Evolutionary conservation across 2,113 vertebrate genomes (phyloP), one percentile per base, ranked within the genome.

Genomic region (Serinus canaria): DNA sequence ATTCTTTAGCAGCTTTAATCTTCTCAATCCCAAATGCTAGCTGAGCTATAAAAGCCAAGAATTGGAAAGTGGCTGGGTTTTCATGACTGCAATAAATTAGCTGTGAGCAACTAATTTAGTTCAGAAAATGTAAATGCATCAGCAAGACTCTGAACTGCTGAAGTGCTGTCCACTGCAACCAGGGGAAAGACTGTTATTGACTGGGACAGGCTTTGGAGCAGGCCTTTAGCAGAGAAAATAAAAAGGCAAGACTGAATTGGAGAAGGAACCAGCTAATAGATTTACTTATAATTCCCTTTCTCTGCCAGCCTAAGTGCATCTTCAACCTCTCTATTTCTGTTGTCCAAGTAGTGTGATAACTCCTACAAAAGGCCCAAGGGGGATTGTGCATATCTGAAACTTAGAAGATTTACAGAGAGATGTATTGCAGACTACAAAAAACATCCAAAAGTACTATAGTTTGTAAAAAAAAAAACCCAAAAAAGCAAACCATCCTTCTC

Each of bases 1-100:
- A 89, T 92, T 91, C 53, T 37, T 74, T 20, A 94, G 70, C 70
- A 87, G 56, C 74, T 94, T 74, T 90, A 47, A 89, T 90, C 76
- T 88, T 55, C 58, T 81, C 15, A 55, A n/a, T 92, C 47, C 58
- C 60, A 70, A 89, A 39, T 63, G 33, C 58, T 44, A 56, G 27
- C 52, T 94, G 70, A 47, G 89, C 69, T 55, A 53, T 85, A 87
- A 93, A 93, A 89, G 49, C 39, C 77, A 81, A 46, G 68, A 77
- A 46, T 25, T 72, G 44, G 77, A 46, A 75, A 75, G 68, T 28
- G n/a, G 20, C 10, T 77, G 39, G 5, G 15, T 85, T 92, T 91
- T 90, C 52, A 91, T 3, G 13, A 27, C 56, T 52, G 59, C 39
- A 64, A 83, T 89, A 94, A 91, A 93, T 83, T 70, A 93, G 35